Base-by-base conservation (phyloP, 2,888 invertebrate genomes). In the Ophion obscuratus region DNA sequence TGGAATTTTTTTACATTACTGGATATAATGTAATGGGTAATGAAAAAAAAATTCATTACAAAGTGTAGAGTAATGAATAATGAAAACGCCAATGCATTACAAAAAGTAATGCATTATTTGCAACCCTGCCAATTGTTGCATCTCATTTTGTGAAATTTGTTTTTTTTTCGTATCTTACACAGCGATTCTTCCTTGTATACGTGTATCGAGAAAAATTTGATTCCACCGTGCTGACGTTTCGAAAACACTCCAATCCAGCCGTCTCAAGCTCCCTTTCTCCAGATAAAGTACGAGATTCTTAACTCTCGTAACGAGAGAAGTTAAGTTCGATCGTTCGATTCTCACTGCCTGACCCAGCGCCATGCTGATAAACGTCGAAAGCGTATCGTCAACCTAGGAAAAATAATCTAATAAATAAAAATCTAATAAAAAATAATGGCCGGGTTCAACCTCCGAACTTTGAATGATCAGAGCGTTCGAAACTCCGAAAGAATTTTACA, bases 321-420 rank as follows among this genome's bases (percentile, higher is more conserved):
- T 93, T 11, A 93, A 67, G 66, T 93, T 93, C 27, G 92, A 87
- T 85, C 85, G 89, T 74, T 92, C 89, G 24, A 91, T 87, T 24
- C 67, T 36, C 0, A 92, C 86, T 2, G 90, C 85, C 64, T 89
- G 89, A 9, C 80, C 84, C 10, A 92, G 66, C 44, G 89, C 90
- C 89, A 91, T 90, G 20, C 44, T 87, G 44, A 92, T 84, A 17
- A 92, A 90, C n/a, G 92, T 91, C 31, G 88, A 87, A 53, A 93
- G 86, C 57, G 90, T 89, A 44, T 91, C 89, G 6, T 85, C 88
- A 44, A 92, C 82, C 93, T 93, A 68, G 31, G 14, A 53, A 76
- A 36, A 53, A 68, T 57, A 31, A 31, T 31, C 31, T 24, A 24
- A 24, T 24, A 24, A 24, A 24, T 24, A 24, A 24, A 1, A 24